phyloP scores from a whole-genome alignment of 2,888 invertebrate genomes.

The Entomobrya proxima region DNA sequence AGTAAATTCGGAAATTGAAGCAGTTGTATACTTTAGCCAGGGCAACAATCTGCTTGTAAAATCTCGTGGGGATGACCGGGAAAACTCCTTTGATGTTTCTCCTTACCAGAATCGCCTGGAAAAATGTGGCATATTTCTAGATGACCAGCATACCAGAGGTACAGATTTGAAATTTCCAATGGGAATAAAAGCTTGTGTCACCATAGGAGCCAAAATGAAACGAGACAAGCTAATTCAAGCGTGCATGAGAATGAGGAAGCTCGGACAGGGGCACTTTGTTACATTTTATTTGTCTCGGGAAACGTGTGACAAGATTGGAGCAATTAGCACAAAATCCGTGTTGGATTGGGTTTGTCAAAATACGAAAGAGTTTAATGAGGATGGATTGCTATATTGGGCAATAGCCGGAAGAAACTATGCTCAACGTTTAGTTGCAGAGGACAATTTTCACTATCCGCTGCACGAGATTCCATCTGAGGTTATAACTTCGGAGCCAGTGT shows the following conservation, averaged over 20 bases:
- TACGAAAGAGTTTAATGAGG: constrained; percentile 29
- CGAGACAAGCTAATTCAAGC: constrained; percentile 54
- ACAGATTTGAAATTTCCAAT: constrained; percentile 44
- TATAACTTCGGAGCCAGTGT: background rate
- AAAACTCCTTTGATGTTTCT: constrained; percentile 30
- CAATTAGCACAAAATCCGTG: background rate
- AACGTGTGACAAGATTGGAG: constrained; percentile 40
- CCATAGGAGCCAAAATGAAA: constrained; percentile 26
- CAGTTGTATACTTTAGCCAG: constrained; percentile 45
- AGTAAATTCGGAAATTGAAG: constrained; percentile 34
- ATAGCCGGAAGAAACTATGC: constrained; percentile 35
- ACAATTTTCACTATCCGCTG: constrained; percentile 8
- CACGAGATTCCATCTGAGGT: background rate
- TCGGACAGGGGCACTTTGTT: constrained; percentile 32
- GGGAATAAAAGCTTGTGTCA: constrained; percentile 41
- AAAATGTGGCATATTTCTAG: constrained; percentile 42
- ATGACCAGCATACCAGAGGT: constrained; percentile 57
- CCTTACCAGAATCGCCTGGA: constrained; percentile 28
- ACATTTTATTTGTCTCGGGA: constrained; percentile 67
- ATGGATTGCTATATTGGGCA: constrained; percentile 43
- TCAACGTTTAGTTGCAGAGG: constrained; percentile 17
- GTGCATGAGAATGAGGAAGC: constrained; percentile 47
- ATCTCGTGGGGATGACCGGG: background rate
- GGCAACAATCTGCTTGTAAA: constrained; percentile 35
- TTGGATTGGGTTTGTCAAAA: constrained; percentile 44